phyloP scores from a whole-genome alignment of 2,113 vertebrate genomes.

The Cinclus cinclus region DNA sequence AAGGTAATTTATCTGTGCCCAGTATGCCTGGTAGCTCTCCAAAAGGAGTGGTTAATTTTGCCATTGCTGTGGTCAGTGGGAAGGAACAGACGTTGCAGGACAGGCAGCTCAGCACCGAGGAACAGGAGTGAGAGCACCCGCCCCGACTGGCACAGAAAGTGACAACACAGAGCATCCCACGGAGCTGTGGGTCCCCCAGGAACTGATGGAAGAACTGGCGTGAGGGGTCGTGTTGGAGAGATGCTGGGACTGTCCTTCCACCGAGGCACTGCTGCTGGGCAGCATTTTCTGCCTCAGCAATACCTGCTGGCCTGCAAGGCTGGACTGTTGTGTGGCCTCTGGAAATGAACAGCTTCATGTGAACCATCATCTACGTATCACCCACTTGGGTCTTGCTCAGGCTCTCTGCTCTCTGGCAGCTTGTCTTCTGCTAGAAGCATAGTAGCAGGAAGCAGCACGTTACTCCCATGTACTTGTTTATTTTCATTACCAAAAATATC shows the following conservation, averaged over 20 bases:
- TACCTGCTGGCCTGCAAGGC: not conserved
- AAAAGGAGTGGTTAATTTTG: not conserved
- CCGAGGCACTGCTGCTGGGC: accelerated
- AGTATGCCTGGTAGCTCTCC: not conserved
- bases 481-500: constrained; percentile 13
- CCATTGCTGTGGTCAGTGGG: not conserved
- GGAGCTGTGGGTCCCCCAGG: not conserved
- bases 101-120: accelerated
- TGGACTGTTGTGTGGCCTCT: not conserved
- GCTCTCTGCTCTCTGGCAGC: not conserved
- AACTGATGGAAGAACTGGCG: not conserved
- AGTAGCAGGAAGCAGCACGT: not conserved
- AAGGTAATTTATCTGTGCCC: not conserved
- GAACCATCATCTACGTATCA: accelerated
- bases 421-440: accelerated
- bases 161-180: not conserved
- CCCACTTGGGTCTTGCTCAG: accelerated
- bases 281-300: not conserved
- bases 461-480: not conserved
- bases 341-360: not conserved
- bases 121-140: not conserved
- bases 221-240: accelerated
- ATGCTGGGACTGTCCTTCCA: not conserved
- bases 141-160: accelerated
- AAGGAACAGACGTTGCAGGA: not conserved